phyloP scores from a whole-genome alignment of 2,113 vertebrate species.

The Excalfactoria chinensis region DNA sequence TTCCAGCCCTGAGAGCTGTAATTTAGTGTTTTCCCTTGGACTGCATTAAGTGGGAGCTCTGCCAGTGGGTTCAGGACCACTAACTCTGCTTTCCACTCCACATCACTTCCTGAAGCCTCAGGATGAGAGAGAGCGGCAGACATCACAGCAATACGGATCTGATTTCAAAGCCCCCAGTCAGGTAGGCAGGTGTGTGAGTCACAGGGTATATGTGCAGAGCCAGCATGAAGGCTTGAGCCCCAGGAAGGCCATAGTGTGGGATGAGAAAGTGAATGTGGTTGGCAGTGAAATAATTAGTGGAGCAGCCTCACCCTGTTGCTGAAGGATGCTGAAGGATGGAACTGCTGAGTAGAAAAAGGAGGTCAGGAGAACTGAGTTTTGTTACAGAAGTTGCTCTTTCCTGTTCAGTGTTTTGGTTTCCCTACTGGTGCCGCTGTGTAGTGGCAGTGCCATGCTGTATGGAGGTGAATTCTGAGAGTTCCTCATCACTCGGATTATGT shows the following conservation, averaged over 20 bases:
- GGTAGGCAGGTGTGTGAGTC: not conserved
- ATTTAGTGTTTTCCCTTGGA: not conserved
- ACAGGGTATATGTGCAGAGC: not conserved
- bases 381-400: not conserved
- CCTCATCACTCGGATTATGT: not conserved
- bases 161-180: not conserved
- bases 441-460: not conserved
- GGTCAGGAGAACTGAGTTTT: not conserved
- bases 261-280: not conserved
- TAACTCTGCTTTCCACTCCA: slow-evolving; percentile 30
- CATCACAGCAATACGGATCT: not conserved
- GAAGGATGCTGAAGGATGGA: not conserved
- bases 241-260: not conserved
- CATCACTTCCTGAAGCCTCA: slow-evolving; percentile 9
- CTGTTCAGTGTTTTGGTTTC: not conserved
- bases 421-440: not conserved
- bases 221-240: not conserved
- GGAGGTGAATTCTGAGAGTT: not conserved
- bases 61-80: not conserved
- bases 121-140: slow-evolving; percentile 19
- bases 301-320: not conserved
- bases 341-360: not conserved
- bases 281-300: not conserved
- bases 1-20: not conserved
- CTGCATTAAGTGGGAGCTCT: not conserved